A percentile compares a stretch with the other conserved stretches of the same genome.
Evolutionary conservation across 2,888 invertebrate species (phyloP).

Genomic region (Steinernema hermaphroditum): DNA sequence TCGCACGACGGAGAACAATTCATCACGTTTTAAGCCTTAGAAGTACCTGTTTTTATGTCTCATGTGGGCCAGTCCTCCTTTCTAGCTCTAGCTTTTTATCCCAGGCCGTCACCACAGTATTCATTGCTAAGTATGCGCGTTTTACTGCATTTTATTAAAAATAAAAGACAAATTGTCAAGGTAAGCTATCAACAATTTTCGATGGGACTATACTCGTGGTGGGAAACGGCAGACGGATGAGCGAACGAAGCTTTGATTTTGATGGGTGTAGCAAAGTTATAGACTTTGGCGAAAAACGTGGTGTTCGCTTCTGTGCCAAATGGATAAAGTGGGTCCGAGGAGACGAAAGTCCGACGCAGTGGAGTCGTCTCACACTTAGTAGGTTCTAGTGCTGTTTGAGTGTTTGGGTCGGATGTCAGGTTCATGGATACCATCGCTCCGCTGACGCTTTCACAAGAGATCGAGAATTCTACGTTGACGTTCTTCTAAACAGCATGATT

Average conservation of each 20-base stretch:
- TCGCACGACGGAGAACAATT: too few species aligned
- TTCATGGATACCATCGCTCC: constrained; percentile 59
- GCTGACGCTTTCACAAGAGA: constrained; percentile 72
- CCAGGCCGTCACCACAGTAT: too few species aligned
- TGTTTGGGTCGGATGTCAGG: constrained; percentile 50
- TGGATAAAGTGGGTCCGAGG: constrained; percentile 68
- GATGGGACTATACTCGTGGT: too few species aligned
- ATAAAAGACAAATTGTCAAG: too few species aligned
- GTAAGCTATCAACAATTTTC: too few species aligned
- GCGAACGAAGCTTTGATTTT: constrained; percentile 97
- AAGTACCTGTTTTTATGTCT: too few species aligned
- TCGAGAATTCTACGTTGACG: constrained; percentile 68
- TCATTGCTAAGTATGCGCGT: too few species aligned
- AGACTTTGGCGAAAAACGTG: constrained; percentile 86
- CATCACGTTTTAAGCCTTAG: too few species aligned
- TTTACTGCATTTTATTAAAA: too few species aligned
- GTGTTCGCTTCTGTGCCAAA: constrained; percentile 90
- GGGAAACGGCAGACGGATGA: constrained; percentile 94
- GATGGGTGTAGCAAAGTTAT: constrained; percentile 91
- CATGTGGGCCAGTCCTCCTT: too few species aligned
- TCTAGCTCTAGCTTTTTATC: too few species aligned
- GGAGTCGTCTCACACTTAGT: constrained; percentile 58
- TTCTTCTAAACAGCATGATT: constrained; percentile 52
- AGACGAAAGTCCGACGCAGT: constrained; percentile 58
- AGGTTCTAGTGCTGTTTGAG: constrained; percentile 42